Evolutionary conservation across 2,888 invertebrate genomes (phyloP), one percentile per base, ranked within the genome.

Genomic region (Abrostola triplasia): DNA sequence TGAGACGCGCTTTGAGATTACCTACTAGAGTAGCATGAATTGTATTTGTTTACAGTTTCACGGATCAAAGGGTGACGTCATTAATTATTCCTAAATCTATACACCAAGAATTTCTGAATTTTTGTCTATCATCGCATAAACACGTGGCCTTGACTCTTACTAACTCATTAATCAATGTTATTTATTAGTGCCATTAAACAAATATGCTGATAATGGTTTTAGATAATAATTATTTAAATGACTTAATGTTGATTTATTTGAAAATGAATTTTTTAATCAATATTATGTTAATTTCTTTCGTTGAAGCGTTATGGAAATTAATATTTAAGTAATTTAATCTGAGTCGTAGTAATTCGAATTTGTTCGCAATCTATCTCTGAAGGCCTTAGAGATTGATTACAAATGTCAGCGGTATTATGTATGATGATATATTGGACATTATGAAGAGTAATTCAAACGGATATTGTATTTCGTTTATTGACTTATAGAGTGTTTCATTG

Each of bases 361-460:
- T 10, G 49, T 55, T 54, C 13, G 35, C 57, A 61, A 70, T 76
- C 54, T 61, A 53, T 73, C 70, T 58, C 38, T 63, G 36, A 40
- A 51, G 41, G n/a, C 59, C 54, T 41, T 59, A 42, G 24, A 44
- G 42, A 51, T 66, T 61, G 64, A 70, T 76, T 62, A 55, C 60
- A 48, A 68, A 59, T 58, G 73, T 60, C 59, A 60, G 42, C 35
- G 12, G 61, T 37, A 51, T 51, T 47, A 59, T 60, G 41, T 51
- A 57, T 50, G 55, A 67, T 73, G 64, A 73, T 76, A 64, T 76
- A 76, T 76, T 76, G 64, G 54, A 70, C 41, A 70, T 70, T 67
- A 67, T 47, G 57, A 64, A 64, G 54, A 65, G 63, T 59, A 70
- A 75, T 77, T 75, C 75, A 58, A 48, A 57, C 44, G 9, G 8